Base-by-base conservation (phyloP, 2,888 invertebrate genomes). In the Vannuccia rotundouncinata region DNA sequence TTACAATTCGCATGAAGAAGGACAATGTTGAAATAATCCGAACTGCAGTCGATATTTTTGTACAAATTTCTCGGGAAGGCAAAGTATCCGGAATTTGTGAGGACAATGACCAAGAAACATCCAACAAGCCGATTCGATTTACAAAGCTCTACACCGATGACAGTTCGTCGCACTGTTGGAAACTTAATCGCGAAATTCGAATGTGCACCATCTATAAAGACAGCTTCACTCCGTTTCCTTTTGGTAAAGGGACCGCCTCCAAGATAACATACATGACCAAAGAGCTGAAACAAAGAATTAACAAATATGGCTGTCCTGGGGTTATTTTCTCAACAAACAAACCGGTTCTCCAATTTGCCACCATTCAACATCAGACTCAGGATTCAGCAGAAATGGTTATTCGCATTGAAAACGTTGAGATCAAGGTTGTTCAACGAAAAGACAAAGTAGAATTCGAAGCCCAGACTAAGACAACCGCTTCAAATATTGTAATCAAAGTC, bases 311-410 rank as follows among this genome's bases (percentile, higher is more conserved):
- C 25, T 66, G 66, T 27, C 66, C 66, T 13, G 66, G 66, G 25
- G 66, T 66, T 5, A 66, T 66, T n/a, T 66, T 66, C 25, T 66
- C 66, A 66, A 66, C 25, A n/a, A 22, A 66, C 25, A 66, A 66
- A 66, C 66, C 66, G 5, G 25, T 66, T 66, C 66, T 5, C 25
- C 66, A 66, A 13, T 66, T 66, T 66, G 22, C 66, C 5, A 66
- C 66, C 2, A 5, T 13, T 13, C 66, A 66, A 22, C 66, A 2
- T 2, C 13, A 66, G 66, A 27, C 5, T 22, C 22, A 66, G 2
- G 66, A 22, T 22, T 66, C 66, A n/a, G 5, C 66, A 66, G 66
- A n/a, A 13, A 66, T 66, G 22, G 25, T 13, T 5, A 66, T 66
- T 66, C 5, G 10, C 25, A 22, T 66, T 66, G 66, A 66, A 66